phyloP scores from a whole-genome alignment of 2,888 invertebrate genomes.

The Achlya flavicornis region DNA sequence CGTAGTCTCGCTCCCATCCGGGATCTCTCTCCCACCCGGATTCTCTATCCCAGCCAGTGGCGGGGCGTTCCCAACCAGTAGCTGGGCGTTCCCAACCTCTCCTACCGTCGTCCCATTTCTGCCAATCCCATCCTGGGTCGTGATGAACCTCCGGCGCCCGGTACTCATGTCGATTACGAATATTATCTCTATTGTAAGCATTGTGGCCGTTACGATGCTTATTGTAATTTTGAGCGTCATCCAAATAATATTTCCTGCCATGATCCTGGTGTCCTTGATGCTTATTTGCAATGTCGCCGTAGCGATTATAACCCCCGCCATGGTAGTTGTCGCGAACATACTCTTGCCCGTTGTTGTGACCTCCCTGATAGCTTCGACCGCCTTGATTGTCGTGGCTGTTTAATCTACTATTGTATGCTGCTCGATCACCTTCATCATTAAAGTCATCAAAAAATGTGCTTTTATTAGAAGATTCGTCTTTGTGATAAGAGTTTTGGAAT shows the following conservation, averaged over 20 bases:
- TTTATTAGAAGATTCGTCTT: slow-evolving; percentile 88
- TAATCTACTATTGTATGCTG: slow-evolving; percentile 69
- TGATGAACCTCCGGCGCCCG: slow-evolving; percentile 51
- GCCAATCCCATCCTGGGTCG: slow-evolving; percentile 39
- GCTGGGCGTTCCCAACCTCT: slow-evolving; percentile 37
- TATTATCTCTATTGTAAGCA: slow-evolving; percentile 65
- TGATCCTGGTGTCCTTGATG: slow-evolving; percentile 70
- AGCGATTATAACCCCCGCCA: slow-evolving; percentile 67
- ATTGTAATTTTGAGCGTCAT: slow-evolving; percentile 71
- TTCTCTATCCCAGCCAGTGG: slow-evolving; percentile 50
- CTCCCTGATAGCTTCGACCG: slow-evolving; percentile 70
- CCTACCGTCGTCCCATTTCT: slow-evolving; percentile 31
- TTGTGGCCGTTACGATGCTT: slow-evolving; percentile 70
- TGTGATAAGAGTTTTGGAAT: slow-evolving; percentile 87
- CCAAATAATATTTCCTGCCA: slow-evolving; percentile 75
- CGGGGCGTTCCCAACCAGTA: slow-evolving; percentile 43
- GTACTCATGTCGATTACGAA: slow-evolving; percentile 63
- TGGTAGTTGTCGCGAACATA: slow-evolving; percentile 67
- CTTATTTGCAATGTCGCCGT: slow-evolving; percentile 71
- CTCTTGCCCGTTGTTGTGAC: slow-evolving; percentile 73
- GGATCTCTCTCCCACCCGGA: slow-evolving; percentile 49
- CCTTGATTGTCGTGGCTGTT: slow-evolving; percentile 73
- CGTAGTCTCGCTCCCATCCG: slow-evolving; percentile 65
- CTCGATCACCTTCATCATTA: slow-evolving; percentile 76
- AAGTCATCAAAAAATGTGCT: slow-evolving; percentile 88